A percentile compares a stretch with the other conserved stretches of the same genome.
phyloP scores from a whole-genome alignment of 1,140 invertebrate species.

The Diorhabda sublineata region DNA sequence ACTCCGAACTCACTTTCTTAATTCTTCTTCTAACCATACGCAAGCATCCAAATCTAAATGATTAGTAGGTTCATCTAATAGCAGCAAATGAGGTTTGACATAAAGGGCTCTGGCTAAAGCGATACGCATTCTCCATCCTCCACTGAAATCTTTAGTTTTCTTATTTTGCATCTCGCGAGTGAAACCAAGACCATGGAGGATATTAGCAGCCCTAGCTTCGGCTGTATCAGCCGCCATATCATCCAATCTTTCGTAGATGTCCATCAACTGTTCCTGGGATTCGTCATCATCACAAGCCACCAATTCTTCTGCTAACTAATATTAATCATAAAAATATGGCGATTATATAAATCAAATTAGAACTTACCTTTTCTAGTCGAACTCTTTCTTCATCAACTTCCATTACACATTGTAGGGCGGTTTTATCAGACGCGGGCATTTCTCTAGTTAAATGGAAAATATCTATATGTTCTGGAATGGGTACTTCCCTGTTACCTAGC shows the following conservation, averaged over 20 bases:
- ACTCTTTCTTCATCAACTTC: constrained; percentile 95
- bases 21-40: constrained; percentile 98
- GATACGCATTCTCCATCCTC: constrained; percentile 99
- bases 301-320: constrained; percentile 81
- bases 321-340: not conserved
- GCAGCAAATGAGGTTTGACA: constrained; percentile 87
- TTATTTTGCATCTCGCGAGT: constrained; percentile 89
- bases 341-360: not conserved
- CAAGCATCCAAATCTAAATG: constrained; percentile 98
- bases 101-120: constrained; percentile 92
- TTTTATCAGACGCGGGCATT: constrained; percentile 92
- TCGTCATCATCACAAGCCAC: constrained; percentile 85
- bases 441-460: constrained; percentile 96
- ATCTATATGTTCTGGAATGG: constrained; percentile 95
- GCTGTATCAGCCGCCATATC: constrained; percentile 95
- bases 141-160: constrained; percentile 88
- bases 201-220: constrained; percentile 87
- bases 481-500: constrained; percentile 86
- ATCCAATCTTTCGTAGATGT: constrained; percentile 96
- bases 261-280: constrained; percentile 92
- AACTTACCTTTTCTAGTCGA: constrained; percentile 44
- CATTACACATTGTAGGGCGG: constrained; percentile 93
- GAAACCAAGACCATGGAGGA: constrained; percentile 96
- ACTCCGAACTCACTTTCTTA: constrained; percentile 67
- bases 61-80: constrained; percentile 97